Base-by-base conservation (phyloP, 2,888 invertebrate species). In the Peribatodes rhomboidaria region DNA sequence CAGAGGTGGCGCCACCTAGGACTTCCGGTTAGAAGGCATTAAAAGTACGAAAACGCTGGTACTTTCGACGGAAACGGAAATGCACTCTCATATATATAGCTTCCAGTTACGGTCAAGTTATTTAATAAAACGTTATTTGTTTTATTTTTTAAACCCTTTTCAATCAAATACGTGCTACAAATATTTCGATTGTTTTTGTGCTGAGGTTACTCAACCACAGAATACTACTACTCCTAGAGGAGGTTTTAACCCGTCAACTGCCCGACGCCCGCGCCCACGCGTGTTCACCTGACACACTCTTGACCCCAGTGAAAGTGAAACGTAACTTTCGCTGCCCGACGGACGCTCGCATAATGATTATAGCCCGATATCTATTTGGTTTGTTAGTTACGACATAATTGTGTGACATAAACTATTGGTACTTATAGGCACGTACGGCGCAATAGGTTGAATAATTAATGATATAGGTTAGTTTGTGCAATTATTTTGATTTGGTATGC, bases 291-390 rank as follows among this genome's bases (percentile, higher is more conserved):
- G 41, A 4, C 44, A 9, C 2, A 11, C 35, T 35, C 18, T 4
- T 56, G 65, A 60, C 65, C 55, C 8, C 39, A 61, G 70, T 55
- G 72, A 73, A 73, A 73, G 72, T 69, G 66, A 62, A 27, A 56
- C 7, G n/a, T 41, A 39, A 57, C 67, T 67, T 63, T 67, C 67
- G 57, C 49, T 33, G 66, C 53, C 49, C n/a, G n/a, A 33, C 46
- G 31, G 14, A 20, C 16, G 41, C 16, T 54, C 67, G 47, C 67
- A 65, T 61, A 68, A 64, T n/a, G 7, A 41, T 53, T 56, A 60
- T 52, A 16, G 14, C 22, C 37, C 37, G 57, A 66, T 53, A 54
- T 61, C 55, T 27, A n/a, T n/a, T n/a, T 58, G 54, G 41, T 22
- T 54, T 47, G 63, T 42, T 18, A 14, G 64, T 64, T 59, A 64